These are phyloP conservation scores for Sycophila texana DNA, from an alignment of 2,888 invertebrate genomes.

Conservation along the genomic window DNA sequence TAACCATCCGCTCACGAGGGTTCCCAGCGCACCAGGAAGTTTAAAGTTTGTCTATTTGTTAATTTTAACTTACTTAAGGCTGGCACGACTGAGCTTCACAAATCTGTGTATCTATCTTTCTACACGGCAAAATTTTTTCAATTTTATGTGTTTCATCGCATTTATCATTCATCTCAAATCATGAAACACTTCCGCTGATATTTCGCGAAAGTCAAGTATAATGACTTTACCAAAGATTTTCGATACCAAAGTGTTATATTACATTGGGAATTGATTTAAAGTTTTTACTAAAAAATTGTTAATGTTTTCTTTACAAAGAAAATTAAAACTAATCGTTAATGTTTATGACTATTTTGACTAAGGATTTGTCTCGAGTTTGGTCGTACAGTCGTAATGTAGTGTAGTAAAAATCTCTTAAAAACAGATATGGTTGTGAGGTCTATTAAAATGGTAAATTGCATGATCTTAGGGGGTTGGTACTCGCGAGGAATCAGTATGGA, in stretches of 20 bases:
- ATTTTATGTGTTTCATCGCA: conserved; percentile 29
- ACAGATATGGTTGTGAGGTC: conserved; percentile 11
- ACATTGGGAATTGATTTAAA: not conserved
- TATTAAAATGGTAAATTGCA: conserved; percentile 48
- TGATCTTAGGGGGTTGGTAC: conserved; percentile 69
- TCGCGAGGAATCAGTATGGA: conserved; percentile 71
- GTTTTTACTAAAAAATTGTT: not conserved
- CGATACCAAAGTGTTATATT: not conserved
- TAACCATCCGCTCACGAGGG: conserved; percentile 78
- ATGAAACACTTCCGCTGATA: not conserved
- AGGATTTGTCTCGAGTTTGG: conserved; percentile 36
- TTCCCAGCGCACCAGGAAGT: conserved; percentile 87
- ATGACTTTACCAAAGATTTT: too few species aligned
- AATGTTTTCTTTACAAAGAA: too few species aligned
- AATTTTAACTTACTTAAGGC: conserved; percentile 36
- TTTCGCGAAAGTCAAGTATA: too few species aligned
- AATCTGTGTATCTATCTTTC: conserved; percentile 50
- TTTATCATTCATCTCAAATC: conserved; percentile 16
- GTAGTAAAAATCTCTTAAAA: not conserved
- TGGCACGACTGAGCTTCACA: conserved; percentile 47
- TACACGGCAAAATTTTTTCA: conserved; percentile 6
- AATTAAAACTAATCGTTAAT: too few species aligned
- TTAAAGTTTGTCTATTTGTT: conserved; percentile 79
- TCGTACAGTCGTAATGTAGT: conserved; percentile 1
- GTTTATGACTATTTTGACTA: conserved; percentile 7